A percentile compares a stretch with the other conserved stretches of the same genome.
Conservation (phyloP, 2,888 invertebrate genomes). For the Chrysolina haemoptera region DNA sequence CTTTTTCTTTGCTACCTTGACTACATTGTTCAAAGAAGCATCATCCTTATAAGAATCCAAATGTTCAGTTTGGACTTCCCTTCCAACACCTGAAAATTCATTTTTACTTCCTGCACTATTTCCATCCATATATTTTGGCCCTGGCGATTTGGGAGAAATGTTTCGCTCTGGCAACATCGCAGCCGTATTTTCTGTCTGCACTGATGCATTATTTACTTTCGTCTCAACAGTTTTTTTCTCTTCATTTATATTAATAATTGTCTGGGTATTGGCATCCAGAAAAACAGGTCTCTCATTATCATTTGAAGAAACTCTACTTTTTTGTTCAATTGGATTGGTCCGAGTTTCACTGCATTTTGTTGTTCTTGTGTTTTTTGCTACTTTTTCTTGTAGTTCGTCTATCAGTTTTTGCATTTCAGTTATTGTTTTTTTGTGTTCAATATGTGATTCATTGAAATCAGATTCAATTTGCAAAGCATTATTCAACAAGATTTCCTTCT, state of each 20-base stretch:
- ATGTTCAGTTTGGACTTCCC: not conserved
- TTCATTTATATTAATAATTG: too few species aligned
- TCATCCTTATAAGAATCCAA: constrained; percentile 9
- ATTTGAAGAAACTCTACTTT: too few species aligned
- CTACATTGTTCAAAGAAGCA: not conserved
- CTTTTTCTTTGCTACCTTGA: constrained; percentile 4
- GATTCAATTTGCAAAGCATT: constrained; percentile 16
- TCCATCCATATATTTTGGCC: not conserved
- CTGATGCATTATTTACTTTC: too few species aligned
- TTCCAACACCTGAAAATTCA: too few species aligned
- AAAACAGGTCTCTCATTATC: too few species aligned
- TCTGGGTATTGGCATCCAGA: too few species aligned
- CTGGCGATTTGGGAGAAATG: constrained; percentile 9
- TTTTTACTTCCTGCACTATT: constrained; percentile 2
- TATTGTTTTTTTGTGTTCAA: constrained; percentile 10
- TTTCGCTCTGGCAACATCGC: constrained; percentile 12
- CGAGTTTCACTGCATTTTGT: too few species aligned
- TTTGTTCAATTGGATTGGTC: too few species aligned
- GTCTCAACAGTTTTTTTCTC: not conserved
- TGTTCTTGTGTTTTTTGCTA: not conserved
- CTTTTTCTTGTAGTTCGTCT: constrained; percentile 13
- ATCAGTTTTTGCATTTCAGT: constrained; percentile 3
- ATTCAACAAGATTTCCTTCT: constrained; percentile 16
- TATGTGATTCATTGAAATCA: constrained; percentile 19
- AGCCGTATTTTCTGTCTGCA: not conserved